Evolutionary conservation across 2,888 invertebrate genomes (phyloP), one percentile per base, ranked within the genome.

Genomic region (Dolichopus griseipennis): DNA sequence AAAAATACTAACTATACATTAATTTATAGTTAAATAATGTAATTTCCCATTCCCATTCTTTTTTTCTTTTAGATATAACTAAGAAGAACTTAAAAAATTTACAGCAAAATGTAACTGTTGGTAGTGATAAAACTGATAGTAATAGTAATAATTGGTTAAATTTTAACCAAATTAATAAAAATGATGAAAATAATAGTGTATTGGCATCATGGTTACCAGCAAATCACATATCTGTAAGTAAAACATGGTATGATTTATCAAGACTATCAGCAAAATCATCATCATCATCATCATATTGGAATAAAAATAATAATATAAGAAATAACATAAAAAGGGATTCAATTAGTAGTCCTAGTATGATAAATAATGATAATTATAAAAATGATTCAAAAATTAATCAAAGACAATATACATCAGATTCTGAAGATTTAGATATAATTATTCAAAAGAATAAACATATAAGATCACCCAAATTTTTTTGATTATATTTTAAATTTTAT

Each of bases 181-280:
- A 22, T 20, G 43, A n/a, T 27, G 52, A 41, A 20, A 64, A 34
- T 15, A 69, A 66, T 20, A 66, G 21, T 61, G 65, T 69, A 33
- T 52, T 69, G 12, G 43, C 67, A 33, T 69, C 69, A 18, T 68
- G 67, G 67, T 43, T 69, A 22, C 69, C 69, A 21, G 52, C 43
- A 21, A 66, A 66, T 66, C 65, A 65, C 15, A 63, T 12, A 41
- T 41, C 66, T 8, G 43, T 69, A 9, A 68, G 61, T 61, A 67
- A 62, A 69, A 66, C 66, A 34, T 69, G 67, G 69, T 66, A 65
- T 61, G 69, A 66, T 2, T 18, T 66, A 15, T 61, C 68, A 18
- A 52, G 52, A 52, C 18, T 52, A 52, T 52, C 52, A 52, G 52
- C 52, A 52, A 52, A 52, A 52, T 52, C 52, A 52, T 52, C 52